A percentile compares a stretch with the other conserved stretches of the same genome.
These are phyloP conservation scores for Pocillopora meandrina DNA, from an alignment of 92 coral and sea anemone species.

Conservation along the genomic window DNA sequence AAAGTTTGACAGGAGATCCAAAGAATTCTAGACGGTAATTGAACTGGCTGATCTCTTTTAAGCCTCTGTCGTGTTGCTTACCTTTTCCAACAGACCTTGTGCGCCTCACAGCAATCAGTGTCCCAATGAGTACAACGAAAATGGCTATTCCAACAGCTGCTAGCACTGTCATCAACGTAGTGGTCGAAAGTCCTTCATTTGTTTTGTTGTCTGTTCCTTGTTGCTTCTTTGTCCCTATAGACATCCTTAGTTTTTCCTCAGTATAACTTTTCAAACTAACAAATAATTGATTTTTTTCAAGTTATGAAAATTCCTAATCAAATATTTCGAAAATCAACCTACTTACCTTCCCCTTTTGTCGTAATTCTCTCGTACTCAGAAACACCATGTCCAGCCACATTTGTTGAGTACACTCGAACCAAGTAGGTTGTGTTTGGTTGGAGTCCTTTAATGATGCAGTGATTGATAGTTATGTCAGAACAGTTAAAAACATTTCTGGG, in stretches of 20 bases:
- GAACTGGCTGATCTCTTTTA: not conserved
- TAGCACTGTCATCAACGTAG: not conserved
- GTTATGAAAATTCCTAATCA: too few species aligned
- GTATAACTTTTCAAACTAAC: too few species aligned
- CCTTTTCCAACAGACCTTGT: not conserved
- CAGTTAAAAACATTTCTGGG: constrained; percentile 5
- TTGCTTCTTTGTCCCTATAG: not conserved
- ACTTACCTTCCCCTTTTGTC: not conserved
- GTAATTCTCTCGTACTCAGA: not conserved
- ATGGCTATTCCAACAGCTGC: not conserved
- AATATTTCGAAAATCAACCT: not conserved
- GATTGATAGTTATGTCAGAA: not conserved
- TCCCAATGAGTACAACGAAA: not conserved
- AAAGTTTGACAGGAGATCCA: too few species aligned
- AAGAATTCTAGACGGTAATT: not conserved
- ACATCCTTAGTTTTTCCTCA: not conserved
- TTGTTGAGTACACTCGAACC: not conserved
- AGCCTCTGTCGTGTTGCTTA: not conserved
- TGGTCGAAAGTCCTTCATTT: not conserved
- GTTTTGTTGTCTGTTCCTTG: not conserved
- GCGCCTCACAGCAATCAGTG: not conserved
- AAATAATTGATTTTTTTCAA: not conserved
- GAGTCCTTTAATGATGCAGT: not conserved
- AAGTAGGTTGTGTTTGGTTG: constrained; percentile 6
- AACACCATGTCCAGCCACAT: not conserved